Percentiles rank a stretch among this genome's conserved stretches.
Evolutionary conservation across 2,888 invertebrate species (phyloP).

Genomic region (Heliconius erato): DNA sequence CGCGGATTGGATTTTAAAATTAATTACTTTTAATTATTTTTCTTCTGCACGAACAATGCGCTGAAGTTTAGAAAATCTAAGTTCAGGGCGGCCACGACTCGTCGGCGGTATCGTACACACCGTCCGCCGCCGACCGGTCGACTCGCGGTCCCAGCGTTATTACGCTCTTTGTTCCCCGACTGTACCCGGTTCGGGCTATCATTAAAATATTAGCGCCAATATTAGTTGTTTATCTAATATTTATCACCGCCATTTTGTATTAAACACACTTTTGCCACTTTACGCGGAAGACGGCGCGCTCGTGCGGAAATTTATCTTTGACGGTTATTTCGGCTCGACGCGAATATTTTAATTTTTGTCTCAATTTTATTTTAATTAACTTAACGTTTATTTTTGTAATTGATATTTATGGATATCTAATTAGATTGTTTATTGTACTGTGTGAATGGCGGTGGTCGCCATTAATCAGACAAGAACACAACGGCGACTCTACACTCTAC

Average conservation of each 20-base stretch:
- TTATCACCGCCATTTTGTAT: constrained; percentile 63
- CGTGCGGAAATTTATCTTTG: constrained; percentile 34
- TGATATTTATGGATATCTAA: constrained; percentile 36
- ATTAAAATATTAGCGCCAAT: constrained; percentile 58
- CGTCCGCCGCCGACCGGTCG: constrained; percentile 62
- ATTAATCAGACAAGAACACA: constrained; percentile 55
- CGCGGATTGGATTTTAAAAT: neutral
- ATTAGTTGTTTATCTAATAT: constrained; percentile 55
- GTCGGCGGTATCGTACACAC: constrained; percentile 49
- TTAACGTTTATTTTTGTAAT: neutral
- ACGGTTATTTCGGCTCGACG: constrained; percentile 19
- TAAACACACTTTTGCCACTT: constrained; percentile 43
- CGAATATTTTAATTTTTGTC: constrained; percentile 13
- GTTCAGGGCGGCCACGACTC: neutral
- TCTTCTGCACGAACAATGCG: neutral
- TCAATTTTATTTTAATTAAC: neutral
- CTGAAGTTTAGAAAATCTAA: neutral
- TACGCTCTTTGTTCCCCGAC: constrained; percentile 80
- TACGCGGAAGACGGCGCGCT: constrained; percentile 37
- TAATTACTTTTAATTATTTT: neutral
- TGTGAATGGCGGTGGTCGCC: constrained; percentile 44
- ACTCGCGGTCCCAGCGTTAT: constrained; percentile 63
- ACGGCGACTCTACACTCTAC: constrained; percentile 5
- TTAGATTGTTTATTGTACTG: constrained; percentile 37
- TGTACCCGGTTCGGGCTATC: constrained; percentile 70